These are phyloP conservation scores for Netta rufina DNA, from an alignment of 2,797 vertebrate species.

Conservation along the genomic window DNA sequence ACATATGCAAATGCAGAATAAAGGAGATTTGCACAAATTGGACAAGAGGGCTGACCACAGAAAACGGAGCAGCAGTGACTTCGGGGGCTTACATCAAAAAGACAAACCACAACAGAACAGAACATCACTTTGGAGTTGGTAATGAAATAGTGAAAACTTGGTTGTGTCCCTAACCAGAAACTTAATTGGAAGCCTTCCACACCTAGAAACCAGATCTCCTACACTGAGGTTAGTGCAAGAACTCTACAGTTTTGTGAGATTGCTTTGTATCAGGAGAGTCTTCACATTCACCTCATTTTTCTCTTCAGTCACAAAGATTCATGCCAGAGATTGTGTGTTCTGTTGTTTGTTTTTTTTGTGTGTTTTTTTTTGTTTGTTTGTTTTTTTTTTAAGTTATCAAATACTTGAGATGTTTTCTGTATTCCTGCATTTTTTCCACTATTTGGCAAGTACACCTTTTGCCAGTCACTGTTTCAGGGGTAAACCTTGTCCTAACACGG, in stretches of 20 bases:
- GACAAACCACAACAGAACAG: neutral
- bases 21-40: neutral
- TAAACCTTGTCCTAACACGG: neutral
- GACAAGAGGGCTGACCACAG: neutral
- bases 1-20: neutral
- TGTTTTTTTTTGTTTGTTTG: too few relatives aligned
- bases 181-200: neutral
- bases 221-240: neutral
- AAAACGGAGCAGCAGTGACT: neutral
- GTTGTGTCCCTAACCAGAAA: neutral
- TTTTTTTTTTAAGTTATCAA: neutral
- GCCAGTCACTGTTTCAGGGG: neutral
- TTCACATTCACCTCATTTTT: neutral
- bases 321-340: neutral
- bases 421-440: neutral
- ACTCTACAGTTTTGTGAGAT: neutral
- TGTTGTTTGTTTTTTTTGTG: too few relatives aligned
- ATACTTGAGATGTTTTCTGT: neutral
- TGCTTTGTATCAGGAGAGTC: neutral
- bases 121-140: neutral
- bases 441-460: neutral
- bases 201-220: neutral
- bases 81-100: neutral
- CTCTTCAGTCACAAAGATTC: neutral
- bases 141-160: neutral